Evolutionary conservation across 2,113 vertebrate species (phyloP).

Genomic region (Chloroceryle aenea): DNA sequence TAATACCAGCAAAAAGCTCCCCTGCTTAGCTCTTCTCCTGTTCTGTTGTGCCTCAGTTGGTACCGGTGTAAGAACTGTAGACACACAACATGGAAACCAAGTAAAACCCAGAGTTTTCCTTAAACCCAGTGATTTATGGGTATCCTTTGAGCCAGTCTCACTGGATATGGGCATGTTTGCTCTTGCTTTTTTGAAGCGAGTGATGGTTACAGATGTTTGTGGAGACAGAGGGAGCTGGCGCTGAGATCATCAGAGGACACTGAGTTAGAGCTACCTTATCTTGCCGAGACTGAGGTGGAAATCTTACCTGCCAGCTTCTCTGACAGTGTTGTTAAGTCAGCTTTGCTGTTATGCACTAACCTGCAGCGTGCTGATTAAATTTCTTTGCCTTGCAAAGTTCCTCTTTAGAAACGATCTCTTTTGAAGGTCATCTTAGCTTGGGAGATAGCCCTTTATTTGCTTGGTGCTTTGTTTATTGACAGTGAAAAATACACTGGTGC

Average conservation of each 20-base stretch:
- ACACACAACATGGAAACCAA: not conserved
- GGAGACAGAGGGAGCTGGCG: not conserved
- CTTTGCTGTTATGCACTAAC: not conserved
- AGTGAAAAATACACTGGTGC: not conserved
- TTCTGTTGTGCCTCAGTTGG: not conserved
- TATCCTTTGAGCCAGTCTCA: not conserved
- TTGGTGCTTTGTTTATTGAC: not conserved
- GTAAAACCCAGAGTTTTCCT: not conserved
- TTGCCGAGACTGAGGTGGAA: not conserved
- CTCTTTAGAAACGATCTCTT: not conserved
- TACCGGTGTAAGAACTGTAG: not conserved
- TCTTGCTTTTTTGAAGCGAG: not conserved
- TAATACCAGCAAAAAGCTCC: not conserved
- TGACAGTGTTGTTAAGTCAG: not conserved
- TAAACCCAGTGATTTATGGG: not conserved
- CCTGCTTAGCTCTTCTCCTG: not conserved
- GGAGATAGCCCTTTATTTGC: not conserved
- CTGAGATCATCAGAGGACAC: not conserved
- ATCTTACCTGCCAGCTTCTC: not conserved
- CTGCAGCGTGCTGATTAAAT: not conserved
- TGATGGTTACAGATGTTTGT: not conserved
- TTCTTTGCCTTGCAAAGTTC: slow-evolving; percentile 24
- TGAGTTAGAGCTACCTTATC: not conserved
- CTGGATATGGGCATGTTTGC: not conserved
- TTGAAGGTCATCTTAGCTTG: slow-evolving; percentile 4